Base-by-base conservation (phyloP, 2,888 invertebrate species). In the Mythimna ferrago region DNA sequence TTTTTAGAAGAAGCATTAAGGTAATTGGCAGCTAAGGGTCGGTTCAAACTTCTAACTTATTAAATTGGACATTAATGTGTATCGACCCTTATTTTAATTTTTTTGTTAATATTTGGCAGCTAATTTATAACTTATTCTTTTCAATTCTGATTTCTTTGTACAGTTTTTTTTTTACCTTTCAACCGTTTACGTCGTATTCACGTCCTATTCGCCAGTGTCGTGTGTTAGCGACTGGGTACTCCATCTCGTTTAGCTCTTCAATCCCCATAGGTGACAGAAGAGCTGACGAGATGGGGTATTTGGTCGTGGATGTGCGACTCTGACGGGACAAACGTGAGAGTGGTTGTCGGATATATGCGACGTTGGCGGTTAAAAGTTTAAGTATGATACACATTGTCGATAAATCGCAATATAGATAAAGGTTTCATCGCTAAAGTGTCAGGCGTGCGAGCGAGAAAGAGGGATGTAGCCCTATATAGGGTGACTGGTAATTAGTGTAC, bases 1-100 rank as follows among this genome's bases (percentile, higher is more conserved):
- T 78, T 81, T 76, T 81, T 72, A 66, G 63, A 78, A 62, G 68
- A 81, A 84, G 85, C 83, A 83, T 87, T 84, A 84, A 84, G 81
- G 66, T 81, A 80, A 82, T 81, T 83, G 82, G 82, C 82, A 76
- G 78, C 74, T 85, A 68, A 76, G 67, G 68, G 80, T 70, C 60
- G 66, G 58, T 1, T 3, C 62, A 66, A 75, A 48, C 54, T 38
- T 19, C 70, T 84, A 86, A 83, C 75, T 69, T 70, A 60, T 41
- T 38, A 35, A 83, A 82, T 74, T 74, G 53, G 54, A 73, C 54
- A 26, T 38, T 14, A 44, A 44, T 44, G 14, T 5, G 14, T 14
- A 5, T 14, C 44, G 44, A 44, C 69, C 73, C 60, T 61, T 62
- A n/a, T 35, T 11, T 70, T 62, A 61, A 44, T 66, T 44, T 21